Percentiles rank a stretch among this genome's conserved stretches.
phyloP scores from a whole-genome alignment of 53 echinoderm and acorn worm genomes.

The Echinarachnius parma region DNA sequence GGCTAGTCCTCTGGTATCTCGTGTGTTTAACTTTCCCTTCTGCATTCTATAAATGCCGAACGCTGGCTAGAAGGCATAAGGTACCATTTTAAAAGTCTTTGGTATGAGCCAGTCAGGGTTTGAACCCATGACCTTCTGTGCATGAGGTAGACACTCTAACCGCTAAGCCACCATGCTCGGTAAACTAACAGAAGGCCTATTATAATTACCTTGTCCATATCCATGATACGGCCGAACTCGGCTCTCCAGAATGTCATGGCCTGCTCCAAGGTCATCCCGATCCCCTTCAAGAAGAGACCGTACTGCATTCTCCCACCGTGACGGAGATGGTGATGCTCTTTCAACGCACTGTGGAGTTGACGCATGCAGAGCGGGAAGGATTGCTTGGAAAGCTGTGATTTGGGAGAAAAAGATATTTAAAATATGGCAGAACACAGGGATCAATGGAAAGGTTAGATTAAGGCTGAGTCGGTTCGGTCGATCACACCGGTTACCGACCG shows the following conservation, averaged over 20 bases:
- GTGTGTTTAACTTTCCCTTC: too few species aligned
- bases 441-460: background rate
- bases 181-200: too few species aligned
- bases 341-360: conserved; percentile 74
- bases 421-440: background rate
- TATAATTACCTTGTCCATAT: conserved; percentile 78
- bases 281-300: conserved; percentile 87
- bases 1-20: too few species aligned
- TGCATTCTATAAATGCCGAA: too few species aligned
- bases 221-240: conserved; percentile 87
- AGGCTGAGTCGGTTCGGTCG: too few species aligned
- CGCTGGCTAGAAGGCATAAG: too few species aligned
- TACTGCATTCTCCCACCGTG: conserved; percentile 96
- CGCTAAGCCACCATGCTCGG: too few species aligned
- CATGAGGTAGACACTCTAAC: too few species aligned
- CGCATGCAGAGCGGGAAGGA: conserved; percentile 98
- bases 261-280: conserved; percentile 91
- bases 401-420: background rate
- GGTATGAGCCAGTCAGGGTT: too few species aligned
- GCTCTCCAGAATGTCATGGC: conserved; percentile 91
- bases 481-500: too few species aligned
- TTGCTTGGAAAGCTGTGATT: conserved; percentile 65
- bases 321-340: conserved; percentile 79
- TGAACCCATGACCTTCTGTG: too few species aligned
- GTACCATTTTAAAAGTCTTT: too few species aligned